Conservation (phyloP, 2,113 vertebrate species). For the Trogon surrucura region DNA sequence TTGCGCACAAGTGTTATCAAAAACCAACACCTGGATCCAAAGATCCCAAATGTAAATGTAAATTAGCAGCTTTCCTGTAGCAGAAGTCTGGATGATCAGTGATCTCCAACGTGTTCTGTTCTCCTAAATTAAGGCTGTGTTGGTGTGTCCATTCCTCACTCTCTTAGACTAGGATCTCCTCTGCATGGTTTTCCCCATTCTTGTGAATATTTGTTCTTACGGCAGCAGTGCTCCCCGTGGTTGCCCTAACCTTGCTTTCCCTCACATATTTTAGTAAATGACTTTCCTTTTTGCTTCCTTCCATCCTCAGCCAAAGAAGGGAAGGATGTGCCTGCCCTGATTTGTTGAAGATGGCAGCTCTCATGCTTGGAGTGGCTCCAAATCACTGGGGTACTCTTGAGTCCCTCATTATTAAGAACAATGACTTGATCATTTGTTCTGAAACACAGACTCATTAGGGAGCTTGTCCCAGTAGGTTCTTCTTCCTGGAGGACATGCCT, state of each 20-base stretch:
- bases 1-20: background rate
- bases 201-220: background rate
- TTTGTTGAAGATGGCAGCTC: background rate
- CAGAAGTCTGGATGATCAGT: background rate
- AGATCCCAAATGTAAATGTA: background rate
- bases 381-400: background rate
- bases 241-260: background rate
- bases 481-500: background rate
- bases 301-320: background rate
- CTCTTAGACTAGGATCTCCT: background rate
- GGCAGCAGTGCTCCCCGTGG: background rate
- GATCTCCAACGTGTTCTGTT: background rate
- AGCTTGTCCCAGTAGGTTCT: background rate
- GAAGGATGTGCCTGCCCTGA: background rate
- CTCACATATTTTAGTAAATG: background rate
- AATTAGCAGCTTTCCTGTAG: background rate
- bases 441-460: background rate
- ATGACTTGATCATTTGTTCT: background rate
- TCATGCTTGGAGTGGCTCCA: background rate
- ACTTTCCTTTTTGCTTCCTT: background rate
- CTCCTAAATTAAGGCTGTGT: background rate
- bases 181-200: background rate
- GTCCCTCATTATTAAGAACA: background rate
- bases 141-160: fast-evolving
- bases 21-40: background rate